Percentiles rank a stretch among this genome's conserved stretches.
Evolutionary conservation across 2,797 vertebrate genomes (phyloP).

Genomic region (Hoplostethus atlanticus): DNA sequence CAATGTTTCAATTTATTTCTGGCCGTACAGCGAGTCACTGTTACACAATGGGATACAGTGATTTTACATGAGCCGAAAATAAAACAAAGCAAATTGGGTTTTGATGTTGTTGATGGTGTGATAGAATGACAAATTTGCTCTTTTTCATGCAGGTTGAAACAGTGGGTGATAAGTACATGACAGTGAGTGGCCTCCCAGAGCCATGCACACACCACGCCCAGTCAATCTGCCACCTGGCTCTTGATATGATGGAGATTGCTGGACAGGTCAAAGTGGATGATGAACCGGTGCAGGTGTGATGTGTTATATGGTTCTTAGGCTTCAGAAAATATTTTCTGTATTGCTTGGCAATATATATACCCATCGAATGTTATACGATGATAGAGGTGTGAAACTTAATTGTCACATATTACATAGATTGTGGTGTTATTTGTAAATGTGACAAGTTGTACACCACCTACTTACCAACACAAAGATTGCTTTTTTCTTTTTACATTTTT

Average conservation of each 20-base stretch:
- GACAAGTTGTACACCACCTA: neutral
- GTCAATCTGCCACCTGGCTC: conserved; percentile 95
- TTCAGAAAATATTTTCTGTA: neutral
- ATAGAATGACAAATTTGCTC: conserved; percentile 23
- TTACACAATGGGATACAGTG: conserved; percentile 24
- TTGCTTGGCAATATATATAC: neutral
- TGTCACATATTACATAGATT: neutral
- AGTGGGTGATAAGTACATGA: conserved; percentile 99
- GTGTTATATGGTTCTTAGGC: neutral
- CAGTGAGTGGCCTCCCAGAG: conserved; percentile 97
- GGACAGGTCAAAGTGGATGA: conserved; percentile 97
- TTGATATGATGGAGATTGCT: conserved; percentile 99
- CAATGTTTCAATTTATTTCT: conserved; percentile 71
- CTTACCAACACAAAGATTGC: too few relatives aligned
- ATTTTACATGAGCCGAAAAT: conserved; percentile 34
- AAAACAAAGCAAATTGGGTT: conserved; percentile 17
- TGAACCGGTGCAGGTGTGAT: conserved; percentile 92
- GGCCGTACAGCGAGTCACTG: conserved; percentile 23
- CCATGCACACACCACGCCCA: conserved; percentile 97
- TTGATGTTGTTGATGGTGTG: neutral
- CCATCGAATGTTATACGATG: neutral
- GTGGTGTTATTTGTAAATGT: neutral
- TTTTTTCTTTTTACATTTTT: neutral
- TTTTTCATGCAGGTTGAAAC: conserved; percentile 93
- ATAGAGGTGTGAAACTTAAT: neutral